phyloP scores from a whole-genome alignment of 1,140 invertebrate species.

The Ceratina australensis region DNA sequence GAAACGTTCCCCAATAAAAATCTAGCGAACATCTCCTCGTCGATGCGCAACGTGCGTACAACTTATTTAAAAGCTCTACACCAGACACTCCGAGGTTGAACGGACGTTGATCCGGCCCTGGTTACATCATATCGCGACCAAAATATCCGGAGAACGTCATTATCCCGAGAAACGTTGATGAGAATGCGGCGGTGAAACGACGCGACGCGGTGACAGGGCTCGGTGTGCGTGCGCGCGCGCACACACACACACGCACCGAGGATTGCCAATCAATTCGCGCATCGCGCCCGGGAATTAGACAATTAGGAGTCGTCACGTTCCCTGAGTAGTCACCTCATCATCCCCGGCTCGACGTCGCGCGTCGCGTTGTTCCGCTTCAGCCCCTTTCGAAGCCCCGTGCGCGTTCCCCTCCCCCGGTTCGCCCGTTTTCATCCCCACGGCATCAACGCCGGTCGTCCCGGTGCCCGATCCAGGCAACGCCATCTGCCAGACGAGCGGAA shows the following conservation, averaged over 20 bases:
- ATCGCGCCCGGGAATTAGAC: constrained; percentile 78
- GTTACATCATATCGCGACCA: not conserved
- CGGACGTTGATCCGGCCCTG: too few species aligned
- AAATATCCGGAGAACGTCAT: constrained; percentile 6
- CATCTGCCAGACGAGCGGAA: constrained; percentile 45
- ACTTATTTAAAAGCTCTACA: too few species aligned
- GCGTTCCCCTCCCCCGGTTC: constrained; percentile 11
- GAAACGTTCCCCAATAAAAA: too few species aligned
- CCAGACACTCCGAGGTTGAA: too few species aligned
- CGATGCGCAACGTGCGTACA: too few species aligned
- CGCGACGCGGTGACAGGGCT: not conserved
- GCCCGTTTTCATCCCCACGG: constrained; percentile 22
- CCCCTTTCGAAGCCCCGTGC: constrained; percentile 23
- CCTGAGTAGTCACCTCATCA: constrained; percentile 58
- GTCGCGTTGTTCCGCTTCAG: constrained; percentile 46
- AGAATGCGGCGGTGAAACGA: not conserved
- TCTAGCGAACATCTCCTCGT: too few species aligned
- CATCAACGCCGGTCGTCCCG: not conserved
- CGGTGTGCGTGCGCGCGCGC: constrained; percentile 15
- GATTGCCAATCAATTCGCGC: constrained; percentile 77
- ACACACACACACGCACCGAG: constrained; percentile 39
- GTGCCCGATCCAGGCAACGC: constrained; percentile 26
- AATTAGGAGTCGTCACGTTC: constrained; percentile 80
- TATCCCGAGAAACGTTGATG: constrained; percentile 5
- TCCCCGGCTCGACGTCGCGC: constrained; percentile 18